Base-by-base conservation (phyloP, 2,888 invertebrate genomes). In the Mythimna pallens region DNA sequence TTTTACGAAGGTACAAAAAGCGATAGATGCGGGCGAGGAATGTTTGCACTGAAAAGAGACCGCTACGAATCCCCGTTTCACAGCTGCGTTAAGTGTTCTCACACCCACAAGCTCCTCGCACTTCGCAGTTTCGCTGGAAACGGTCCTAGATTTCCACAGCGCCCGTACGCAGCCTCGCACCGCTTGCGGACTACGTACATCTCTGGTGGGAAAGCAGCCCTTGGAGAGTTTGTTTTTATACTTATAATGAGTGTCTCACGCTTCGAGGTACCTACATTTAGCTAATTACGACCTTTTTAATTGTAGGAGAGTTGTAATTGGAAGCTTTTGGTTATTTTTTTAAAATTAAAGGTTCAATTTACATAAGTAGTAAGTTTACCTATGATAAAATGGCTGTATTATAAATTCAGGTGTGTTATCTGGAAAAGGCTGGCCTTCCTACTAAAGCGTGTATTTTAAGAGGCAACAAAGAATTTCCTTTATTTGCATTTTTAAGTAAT, bases 161-260 rank as follows among this genome's bases (percentile, higher is more conserved):
- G 43, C 0, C 14, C 12, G 14, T 47, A 47, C 17, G 47, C 17
- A 47, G 3, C 9, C 9, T 36, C 43, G 4, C 47, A 14, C 47
- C 17, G 47, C 17, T 17, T 47, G 6, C 2, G 9, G 17, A 50
- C 50, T 8, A 20, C 50, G 50, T 20, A 20, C 50, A 50, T 50
- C 50, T 20, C 20, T 20, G 8, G 8, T 20, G 20, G 20, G 8
- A 50, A 20, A 20, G 20, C 17, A 47, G 6, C 20, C 63, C 62
- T 82, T 43, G 10, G 54, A 82, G 65, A 63, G 58, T 47, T 43
- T 78, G 65, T 82, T 82, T 78, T 82, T 83, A 78, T 82, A 65
- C 70, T 82, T 59, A 78, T 78, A 78, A 78, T 65, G 57, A 78
- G 65, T 52, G 36, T 34, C 22, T 22, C 54, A 55, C 78, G 63